Conservation (phyloP, 2,888 invertebrate species). For the Nipponacmea schrenckii region DNA sequence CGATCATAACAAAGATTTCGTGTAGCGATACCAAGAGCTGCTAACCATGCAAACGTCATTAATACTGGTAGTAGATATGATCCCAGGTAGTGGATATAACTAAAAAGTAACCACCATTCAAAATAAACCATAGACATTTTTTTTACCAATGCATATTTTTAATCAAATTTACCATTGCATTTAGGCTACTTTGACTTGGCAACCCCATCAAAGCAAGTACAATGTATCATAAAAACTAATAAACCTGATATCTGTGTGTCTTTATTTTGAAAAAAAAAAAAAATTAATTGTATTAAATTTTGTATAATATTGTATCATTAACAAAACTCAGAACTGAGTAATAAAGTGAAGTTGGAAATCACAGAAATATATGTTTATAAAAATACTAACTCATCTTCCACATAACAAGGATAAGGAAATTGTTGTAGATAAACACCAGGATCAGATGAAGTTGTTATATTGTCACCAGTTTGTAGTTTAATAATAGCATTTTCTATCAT, state of each 20-base stretch:
- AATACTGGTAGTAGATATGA: constrained; percentile 63
- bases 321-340: no score
- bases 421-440: constrained; percentile 58
- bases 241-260: no score
- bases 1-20: constrained; percentile 65
- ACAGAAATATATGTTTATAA: no score
- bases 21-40: constrained; percentile 65
- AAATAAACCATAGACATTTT: neutral
- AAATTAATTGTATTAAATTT: no score
- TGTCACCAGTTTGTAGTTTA: constrained; percentile 48
- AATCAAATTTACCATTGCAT: no score
- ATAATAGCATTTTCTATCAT: constrained; percentile 67
- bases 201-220: neutral
- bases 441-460: constrained; percentile 35
- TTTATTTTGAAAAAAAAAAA: no score
- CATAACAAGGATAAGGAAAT: constrained; percentile 68
- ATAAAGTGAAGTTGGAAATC: no score
- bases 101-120: constrained; percentile 30
- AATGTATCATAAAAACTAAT: neutral
- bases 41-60: constrained; percentile 67
- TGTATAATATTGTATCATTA: no score
- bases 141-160: neutral
- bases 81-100: constrained; percentile 61
- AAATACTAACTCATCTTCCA: constrained; percentile 61
- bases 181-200: no score